Base-by-base conservation (phyloP, 2,113 vertebrate species). In the Tichodroma muraria region DNA sequence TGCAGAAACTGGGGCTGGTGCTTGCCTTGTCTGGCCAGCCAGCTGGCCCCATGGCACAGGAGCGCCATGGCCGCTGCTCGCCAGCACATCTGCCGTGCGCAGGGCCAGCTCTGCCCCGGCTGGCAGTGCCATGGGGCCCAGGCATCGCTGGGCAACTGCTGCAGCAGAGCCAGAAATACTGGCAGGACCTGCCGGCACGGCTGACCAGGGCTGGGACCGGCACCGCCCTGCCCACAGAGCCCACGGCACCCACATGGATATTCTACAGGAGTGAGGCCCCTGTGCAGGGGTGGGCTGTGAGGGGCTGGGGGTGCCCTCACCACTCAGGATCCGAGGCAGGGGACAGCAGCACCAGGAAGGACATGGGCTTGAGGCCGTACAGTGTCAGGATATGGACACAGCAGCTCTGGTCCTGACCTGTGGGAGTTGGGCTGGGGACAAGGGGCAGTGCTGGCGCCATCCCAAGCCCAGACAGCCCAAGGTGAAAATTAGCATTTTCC, bases 361-460 rank as follows among this genome's bases (percentile, higher is more conserved):
- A 27, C 2, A 0, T 0, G 4, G 30, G n/a, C 13, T 30, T 2
- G 1, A 44, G 33, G 27, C 37, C 0, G 0, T 33, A 25, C 2
- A 3, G 8, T 21, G 14, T 8, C 4, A 6, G 56, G 6, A 37
- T 2, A 3, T 0, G 3, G 37, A 47, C 44, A 30, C 1, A 5
- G 84, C 24, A 9, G 61, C 25, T 21, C 66, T 1, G 2, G 8
- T n/a, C 24, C 53, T 78, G 69, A 17, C 30, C 16, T 3, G 2
- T 3, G 2, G 13, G 17, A 64, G 21, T 3, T 52, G 44, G 50
- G 59, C 23, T 1, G 3, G 33, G 40, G 52, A 49, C 0, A 21
- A 13, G 33, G 56, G 77, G 80, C 64, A 22, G 15, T 8, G 4
- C 69, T 89, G 83, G 79, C 6, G 0, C 37, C 2, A 0, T 19